A percentile compares a stretch with the other conserved stretches of the same genome.
phyloP scores from a whole-genome alignment of 2,113 vertebrate species.

The Nothocercus nigrocapillus region DNA sequence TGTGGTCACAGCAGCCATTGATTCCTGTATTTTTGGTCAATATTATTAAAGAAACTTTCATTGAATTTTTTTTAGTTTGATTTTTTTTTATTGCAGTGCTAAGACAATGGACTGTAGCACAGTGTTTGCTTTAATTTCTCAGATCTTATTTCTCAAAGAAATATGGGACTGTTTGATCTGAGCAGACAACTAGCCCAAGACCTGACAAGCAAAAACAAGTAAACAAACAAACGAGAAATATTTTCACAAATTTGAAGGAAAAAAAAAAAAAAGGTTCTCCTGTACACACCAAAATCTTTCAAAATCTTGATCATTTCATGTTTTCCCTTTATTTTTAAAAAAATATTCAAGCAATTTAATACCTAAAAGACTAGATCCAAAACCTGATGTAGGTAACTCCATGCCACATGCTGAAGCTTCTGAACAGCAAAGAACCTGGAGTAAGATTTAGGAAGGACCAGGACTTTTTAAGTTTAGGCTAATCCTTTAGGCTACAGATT shows the following conservation, averaged over 20 bases:
- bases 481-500: background rate
- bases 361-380: background rate
- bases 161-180: background rate
- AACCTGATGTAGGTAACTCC: background rate
- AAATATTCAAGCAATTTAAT: background rate
- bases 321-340: background rate
- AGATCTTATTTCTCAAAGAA: slow-evolving; percentile 1
- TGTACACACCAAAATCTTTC: background rate
- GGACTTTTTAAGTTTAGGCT: background rate
- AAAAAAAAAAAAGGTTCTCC: background rate
- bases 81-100: background rate
- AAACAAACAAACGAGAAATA: background rate
- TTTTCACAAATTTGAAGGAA: background rate
- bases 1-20: background rate
- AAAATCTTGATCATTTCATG: background rate
- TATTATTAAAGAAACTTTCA: background rate
- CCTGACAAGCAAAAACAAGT: background rate
- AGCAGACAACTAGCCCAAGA: background rate
- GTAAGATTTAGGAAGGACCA: background rate
- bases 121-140: background rate
- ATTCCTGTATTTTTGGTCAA: background rate
- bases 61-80: background rate
- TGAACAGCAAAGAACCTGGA: background rate
- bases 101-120: background rate
- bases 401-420: background rate